Conservation (phyloP, 2,888 invertebrate genomes). For the Actias luna region DNA sequence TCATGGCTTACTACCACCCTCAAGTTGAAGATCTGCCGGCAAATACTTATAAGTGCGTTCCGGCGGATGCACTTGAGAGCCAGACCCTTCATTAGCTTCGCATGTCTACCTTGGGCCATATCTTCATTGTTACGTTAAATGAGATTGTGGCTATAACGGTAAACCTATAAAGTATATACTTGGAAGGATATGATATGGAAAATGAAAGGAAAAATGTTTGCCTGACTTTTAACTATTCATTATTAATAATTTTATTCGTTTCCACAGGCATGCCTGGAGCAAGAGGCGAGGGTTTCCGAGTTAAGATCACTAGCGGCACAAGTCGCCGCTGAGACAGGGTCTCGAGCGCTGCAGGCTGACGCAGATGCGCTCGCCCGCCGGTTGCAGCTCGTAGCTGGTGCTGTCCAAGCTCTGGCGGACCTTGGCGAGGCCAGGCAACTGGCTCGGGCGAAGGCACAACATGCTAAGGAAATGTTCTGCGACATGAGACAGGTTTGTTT, state of each 20-base stretch:
- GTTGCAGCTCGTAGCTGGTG: slow-evolving; percentile 88
- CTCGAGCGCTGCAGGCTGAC: slow-evolving; percentile 87
- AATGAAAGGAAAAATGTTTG: too few species aligned
- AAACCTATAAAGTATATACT: too few species aligned
- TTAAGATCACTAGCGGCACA: slow-evolving; percentile 88
- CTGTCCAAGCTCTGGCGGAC: slow-evolving; percentile 88
- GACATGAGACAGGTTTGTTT: slow-evolving; percentile 87
- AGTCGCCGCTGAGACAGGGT: slow-evolving; percentile 90
- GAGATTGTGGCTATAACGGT: too few species aligned
- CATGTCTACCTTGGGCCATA: too few species aligned
- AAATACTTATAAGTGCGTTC: too few species aligned
- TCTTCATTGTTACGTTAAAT: too few species aligned
- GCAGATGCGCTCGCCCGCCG: slow-evolving; percentile 88
- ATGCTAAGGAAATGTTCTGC: slow-evolving; percentile 84
- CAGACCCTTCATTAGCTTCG: too few species aligned
- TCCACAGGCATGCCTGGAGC: slow-evolving; percentile 87
- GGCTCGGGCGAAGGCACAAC: slow-evolving; percentile 80
- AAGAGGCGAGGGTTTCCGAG: slow-evolving; percentile 88
- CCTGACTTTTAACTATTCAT: too few species aligned
- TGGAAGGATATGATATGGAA: too few species aligned
- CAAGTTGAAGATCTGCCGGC: too few species aligned
- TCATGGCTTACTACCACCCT: too few species aligned
- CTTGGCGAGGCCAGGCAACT: slow-evolving; percentile 87
- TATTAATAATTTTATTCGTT: neutral
- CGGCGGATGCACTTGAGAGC: too few species aligned